Evolutionary conservation across 2,113 vertebrate genomes (phyloP).

Genomic region (Eulemur macaco): DNA sequence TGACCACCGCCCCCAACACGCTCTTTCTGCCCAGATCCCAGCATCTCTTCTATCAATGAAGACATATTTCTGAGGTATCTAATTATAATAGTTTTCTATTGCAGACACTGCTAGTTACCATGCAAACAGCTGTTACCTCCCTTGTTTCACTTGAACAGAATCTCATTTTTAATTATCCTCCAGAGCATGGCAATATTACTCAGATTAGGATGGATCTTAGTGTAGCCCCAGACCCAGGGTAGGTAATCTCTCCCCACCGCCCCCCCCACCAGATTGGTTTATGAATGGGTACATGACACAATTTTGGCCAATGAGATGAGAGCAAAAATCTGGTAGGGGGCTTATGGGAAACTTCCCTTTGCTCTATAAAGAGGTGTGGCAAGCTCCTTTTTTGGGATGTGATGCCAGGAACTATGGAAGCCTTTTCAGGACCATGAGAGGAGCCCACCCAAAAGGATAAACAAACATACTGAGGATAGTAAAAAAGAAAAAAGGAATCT

Average conservation of each 20-base stretch:
- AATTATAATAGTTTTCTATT: not conserved
- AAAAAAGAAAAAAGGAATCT: not conserved
- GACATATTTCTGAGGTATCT: not conserved
- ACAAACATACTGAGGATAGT: not conserved
- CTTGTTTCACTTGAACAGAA: not conserved
- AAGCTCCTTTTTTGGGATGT: not conserved
- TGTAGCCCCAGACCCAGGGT: not conserved
- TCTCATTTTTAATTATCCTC: not conserved
- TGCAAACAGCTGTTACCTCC: not conserved
- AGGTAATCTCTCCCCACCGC: not conserved
- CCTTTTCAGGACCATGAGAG: not conserved
- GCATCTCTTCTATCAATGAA: not conserved
- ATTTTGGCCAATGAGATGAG: not conserved
- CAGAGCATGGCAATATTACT: not conserved
- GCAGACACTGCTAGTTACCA: not conserved
- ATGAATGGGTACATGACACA: not conserved
- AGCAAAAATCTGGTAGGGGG: not conserved
- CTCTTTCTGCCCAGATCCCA: not conserved
- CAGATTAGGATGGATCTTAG: not conserved
- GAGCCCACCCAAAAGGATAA: not conserved
- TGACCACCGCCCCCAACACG: not conserved
- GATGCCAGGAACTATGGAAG: not conserved
- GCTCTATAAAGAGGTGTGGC: not conserved
- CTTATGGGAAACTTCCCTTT: not conserved
- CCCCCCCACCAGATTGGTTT: not conserved